Conservation (phyloP, 2,888 invertebrate genomes). For the Physocephala rufipes region DNA sequence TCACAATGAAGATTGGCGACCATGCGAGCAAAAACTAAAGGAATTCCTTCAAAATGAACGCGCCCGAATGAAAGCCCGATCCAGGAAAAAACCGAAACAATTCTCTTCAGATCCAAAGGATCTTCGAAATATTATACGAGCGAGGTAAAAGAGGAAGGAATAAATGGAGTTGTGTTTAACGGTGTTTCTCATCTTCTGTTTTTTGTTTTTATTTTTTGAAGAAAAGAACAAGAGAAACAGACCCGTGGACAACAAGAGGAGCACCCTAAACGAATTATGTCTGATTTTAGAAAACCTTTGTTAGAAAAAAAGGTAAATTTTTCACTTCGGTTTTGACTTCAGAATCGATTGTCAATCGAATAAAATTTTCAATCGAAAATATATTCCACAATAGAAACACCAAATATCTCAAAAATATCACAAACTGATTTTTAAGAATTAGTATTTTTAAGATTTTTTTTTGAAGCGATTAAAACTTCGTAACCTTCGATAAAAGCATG, state of each 20-base stretch:
- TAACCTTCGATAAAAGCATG: too few relatives aligned
- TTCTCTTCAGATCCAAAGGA: slow-evolving; percentile 60
- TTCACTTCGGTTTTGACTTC: background rate
- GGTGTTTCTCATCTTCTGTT: background rate
- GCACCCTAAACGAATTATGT: background rate
- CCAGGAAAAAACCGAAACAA: slow-evolving; percentile 52
- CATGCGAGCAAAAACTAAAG: slow-evolving; percentile 60
- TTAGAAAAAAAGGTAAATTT: background rate
- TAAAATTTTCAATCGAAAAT: background rate
- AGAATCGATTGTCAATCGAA: background rate
- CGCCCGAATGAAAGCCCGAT: slow-evolving; percentile 60
- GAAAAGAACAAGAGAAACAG: slow-evolving; percentile 57
- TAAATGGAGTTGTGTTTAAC: background rate
- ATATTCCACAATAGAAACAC: background rate
- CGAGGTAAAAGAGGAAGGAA: slow-evolving; percentile 52
- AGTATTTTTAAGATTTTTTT: background rate
- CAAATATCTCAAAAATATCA: background rate
- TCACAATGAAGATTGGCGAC: slow-evolving; percentile 61
- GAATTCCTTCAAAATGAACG: slow-evolving; percentile 61
- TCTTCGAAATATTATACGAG: slow-evolving; percentile 58
- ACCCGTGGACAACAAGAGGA: slow-evolving; percentile 52
- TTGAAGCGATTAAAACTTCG: background rate
- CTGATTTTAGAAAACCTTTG: background rate
- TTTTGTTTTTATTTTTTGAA: slow-evolving; percentile 45
- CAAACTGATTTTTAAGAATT: slow-evolving; percentile 13